A percentile compares a stretch with the other conserved stretches of the same genome.
These are phyloP conservation scores for Myiozetetes cayanensis DNA, from an alignment of 2,113 vertebrate genomes.

Conservation along the genomic window DNA sequence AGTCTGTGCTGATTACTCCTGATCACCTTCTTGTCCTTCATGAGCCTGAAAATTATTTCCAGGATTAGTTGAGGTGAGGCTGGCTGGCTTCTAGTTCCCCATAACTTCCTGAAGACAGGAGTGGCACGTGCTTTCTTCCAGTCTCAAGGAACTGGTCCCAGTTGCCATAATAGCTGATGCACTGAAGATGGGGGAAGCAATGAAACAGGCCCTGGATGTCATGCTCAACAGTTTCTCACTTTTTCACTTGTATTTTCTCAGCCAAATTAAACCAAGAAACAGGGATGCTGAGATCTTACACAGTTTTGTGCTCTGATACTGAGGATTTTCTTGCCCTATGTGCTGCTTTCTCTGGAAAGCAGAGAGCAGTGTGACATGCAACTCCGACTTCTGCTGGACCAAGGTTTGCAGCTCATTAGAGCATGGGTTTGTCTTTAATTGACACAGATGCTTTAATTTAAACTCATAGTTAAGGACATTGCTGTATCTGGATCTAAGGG, in stretches of 20 bases:
- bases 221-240: not conserved
- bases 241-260: not conserved
- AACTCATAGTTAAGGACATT: not conserved
- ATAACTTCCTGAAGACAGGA: not conserved
- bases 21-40: not conserved
- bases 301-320: not conserved
- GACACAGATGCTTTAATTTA: not conserved
- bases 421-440: not conserved
- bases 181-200: accelerated
- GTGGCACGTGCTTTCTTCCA: not conserved
- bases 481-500: not conserved
- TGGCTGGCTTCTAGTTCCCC: not conserved
- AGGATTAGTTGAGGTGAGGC: not conserved
- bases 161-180: accelerated
- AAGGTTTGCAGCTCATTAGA: not conserved
- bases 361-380: not conserved
- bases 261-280: not conserved
- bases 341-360: not conserved
- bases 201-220: not conserved
- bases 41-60: not conserved
- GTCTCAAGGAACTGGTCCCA: not conserved
- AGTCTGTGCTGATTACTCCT: not conserved
- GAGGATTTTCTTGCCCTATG: not conserved
- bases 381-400: not conserved
- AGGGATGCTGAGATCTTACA: not conserved